Evolutionary conservation across 2,888 invertebrate species (phyloP).

Genomic region (Endotricha flammealis): DNA sequence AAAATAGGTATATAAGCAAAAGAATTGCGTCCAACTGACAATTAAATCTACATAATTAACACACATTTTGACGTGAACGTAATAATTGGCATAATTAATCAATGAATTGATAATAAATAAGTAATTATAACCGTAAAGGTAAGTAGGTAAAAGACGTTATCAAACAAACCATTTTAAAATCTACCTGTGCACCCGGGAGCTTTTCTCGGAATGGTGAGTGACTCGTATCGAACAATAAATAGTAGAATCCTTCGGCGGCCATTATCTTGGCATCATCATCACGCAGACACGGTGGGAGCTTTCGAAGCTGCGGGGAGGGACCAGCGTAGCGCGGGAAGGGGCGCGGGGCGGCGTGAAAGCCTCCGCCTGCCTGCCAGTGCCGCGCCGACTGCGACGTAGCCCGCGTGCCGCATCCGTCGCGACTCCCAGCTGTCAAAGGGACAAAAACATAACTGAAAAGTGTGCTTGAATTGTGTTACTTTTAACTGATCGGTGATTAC

Average conservation of each 20-base stretch:
- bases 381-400: conserved; percentile 60
- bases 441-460: conserved; percentile 62
- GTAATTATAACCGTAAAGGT: no score
- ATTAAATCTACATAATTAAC: no score
- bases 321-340: conserved; percentile 43
- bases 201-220: conserved; percentile 52
- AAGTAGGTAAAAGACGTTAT: background rate
- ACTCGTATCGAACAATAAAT: conserved; percentile 70
- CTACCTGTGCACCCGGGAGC: conserved; percentile 36
- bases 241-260: conserved; percentile 69
- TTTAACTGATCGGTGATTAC: conserved; percentile 19
- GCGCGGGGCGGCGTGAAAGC: conserved; percentile 57
- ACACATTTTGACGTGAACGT: no score
- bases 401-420: conserved; percentile 50
- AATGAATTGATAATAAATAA: no score
- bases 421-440: conserved; percentile 36
- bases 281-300: conserved; percentile 66
- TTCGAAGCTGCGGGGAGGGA: conserved; percentile 62
- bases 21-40: no score
- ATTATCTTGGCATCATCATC: conserved; percentile 74
- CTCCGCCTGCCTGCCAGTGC: conserved; percentile 71
- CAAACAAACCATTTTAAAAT: conserved; percentile 18
- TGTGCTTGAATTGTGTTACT: conserved; percentile 43
- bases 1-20: no score
- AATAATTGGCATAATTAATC: no score